Conservation (phyloP, 2,113 vertebrate species). For the Lampris incognitus region DNA sequence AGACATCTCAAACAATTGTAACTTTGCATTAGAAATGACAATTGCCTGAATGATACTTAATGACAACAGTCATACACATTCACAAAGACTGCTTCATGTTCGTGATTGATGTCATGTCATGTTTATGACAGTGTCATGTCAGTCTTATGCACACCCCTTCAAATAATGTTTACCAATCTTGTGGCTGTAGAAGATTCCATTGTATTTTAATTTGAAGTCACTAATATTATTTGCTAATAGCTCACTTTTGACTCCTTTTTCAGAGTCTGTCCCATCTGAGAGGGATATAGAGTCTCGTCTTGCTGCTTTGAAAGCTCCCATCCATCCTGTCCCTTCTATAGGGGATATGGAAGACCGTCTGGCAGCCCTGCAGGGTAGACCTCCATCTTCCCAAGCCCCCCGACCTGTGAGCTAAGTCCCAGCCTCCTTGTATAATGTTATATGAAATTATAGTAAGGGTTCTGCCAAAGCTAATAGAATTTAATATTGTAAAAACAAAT, state of each 20-base stretch:
- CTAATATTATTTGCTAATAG: neutral
- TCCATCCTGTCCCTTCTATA: slow-evolving; percentile 82
- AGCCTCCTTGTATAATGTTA: neutral
- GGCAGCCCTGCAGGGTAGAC: slow-evolving; percentile 86
- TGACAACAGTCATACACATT: too few relatives aligned
- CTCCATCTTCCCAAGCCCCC: slow-evolving; percentile 78
- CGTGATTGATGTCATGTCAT: too few relatives aligned
- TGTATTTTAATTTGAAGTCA: neutral
- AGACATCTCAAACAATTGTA: too few relatives aligned
- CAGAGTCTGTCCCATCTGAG: slow-evolving; percentile 88
- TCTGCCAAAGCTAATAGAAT: neutral
- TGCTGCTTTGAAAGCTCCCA: slow-evolving; percentile 85
- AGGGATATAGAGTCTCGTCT: slow-evolving; percentile 92
- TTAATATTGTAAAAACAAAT: neutral
- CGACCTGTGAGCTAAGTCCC: slow-evolving; percentile 83
- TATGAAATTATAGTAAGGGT: neutral
- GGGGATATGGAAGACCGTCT: slow-evolving; percentile 90
- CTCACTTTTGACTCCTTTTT: slow-evolving; percentile 21
- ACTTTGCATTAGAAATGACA: too few relatives aligned
- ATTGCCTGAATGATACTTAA: too few relatives aligned
- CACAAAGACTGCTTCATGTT: too few relatives aligned
- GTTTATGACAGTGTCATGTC: too few relatives aligned
- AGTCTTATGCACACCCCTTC: too few relatives aligned
- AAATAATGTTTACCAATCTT: too few relatives aligned
- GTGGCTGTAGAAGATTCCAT: neutral